Conservation (phyloP, 2,797 vertebrate species). For the Podargus strigoides region DNA sequence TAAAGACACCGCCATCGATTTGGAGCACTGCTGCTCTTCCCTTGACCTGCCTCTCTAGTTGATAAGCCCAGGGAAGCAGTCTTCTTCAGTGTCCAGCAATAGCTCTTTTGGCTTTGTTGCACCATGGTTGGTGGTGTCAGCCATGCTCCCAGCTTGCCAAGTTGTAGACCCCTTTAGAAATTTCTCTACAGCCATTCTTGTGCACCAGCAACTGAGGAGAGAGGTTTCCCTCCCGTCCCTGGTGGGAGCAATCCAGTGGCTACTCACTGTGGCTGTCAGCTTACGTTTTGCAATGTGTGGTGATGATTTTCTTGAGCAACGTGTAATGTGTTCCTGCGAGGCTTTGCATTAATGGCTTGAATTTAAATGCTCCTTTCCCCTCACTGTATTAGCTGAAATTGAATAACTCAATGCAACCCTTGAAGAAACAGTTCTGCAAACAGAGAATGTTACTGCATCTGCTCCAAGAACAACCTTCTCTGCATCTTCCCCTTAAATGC, state of each 20-base stretch:
- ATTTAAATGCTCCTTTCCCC: not conserved
- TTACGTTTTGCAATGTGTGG: not conserved
- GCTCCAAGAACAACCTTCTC: not conserved
- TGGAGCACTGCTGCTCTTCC: not conserved
- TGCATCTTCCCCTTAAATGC: constrained; percentile 16
- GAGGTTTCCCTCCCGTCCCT: not conserved
- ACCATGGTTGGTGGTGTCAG: accelerated
- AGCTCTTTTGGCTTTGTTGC: not conserved
- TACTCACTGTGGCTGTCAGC: not conserved
- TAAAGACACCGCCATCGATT: accelerated
- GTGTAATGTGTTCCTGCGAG: not conserved
- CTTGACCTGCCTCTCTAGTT: not conserved
- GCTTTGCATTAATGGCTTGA: not conserved
- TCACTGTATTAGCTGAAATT: not conserved
- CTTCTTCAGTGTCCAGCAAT: not conserved
- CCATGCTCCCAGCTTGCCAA: not conserved
- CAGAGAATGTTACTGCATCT: not conserved
- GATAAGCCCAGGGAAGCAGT: not conserved
- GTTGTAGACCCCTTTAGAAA: accelerated
- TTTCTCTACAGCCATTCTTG: not conserved
- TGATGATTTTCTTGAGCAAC: not conserved
- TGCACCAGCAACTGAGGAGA: not conserved
- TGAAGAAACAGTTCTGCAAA: not conserved
- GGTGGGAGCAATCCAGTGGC: not conserved
- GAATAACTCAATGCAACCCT: not conserved